Evolutionary conservation across 92 coral and sea anemone species (phyloP).

Genomic region (Epizoanthus stellaris): DNA sequence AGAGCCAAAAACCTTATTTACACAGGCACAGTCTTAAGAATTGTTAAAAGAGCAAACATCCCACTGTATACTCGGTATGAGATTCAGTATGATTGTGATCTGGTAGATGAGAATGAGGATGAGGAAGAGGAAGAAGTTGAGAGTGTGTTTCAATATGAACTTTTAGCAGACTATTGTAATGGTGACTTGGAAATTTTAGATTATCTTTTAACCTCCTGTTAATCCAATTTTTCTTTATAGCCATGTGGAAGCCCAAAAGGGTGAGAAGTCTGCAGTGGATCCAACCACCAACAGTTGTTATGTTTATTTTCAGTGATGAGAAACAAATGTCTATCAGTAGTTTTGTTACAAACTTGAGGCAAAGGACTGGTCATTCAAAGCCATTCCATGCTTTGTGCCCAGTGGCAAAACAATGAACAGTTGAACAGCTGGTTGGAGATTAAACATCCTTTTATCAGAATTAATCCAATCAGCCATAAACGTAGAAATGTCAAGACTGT

Average conservation of each 20-base stretch:
- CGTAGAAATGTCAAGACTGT: background rate
- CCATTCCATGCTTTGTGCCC: no score
- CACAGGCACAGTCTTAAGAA: constrained; percentile 4
- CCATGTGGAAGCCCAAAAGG: background rate
- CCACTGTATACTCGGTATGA: background rate
- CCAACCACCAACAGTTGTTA: no score
- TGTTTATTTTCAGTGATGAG: no score
- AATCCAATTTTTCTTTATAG: background rate
- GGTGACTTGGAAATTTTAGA: background rate
- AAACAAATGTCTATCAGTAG: no score
- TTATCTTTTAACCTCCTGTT: background rate
- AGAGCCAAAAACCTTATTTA: constrained; percentile 2
- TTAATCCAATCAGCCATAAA: background rate
- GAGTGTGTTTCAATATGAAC: background rate
- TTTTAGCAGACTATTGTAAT: background rate
- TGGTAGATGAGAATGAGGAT: background rate
- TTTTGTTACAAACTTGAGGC: no score
- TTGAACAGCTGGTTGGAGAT: no score
- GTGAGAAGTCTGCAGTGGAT: no score
- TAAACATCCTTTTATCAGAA: no score
- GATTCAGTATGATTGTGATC: background rate
- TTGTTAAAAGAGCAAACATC: background rate
- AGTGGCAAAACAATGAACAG: no score
- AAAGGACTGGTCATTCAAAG: no score
- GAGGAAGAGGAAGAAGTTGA: background rate